phyloP scores from a whole-genome alignment of 1,140 invertebrate species.

The Drosophila littoralis region DNA sequence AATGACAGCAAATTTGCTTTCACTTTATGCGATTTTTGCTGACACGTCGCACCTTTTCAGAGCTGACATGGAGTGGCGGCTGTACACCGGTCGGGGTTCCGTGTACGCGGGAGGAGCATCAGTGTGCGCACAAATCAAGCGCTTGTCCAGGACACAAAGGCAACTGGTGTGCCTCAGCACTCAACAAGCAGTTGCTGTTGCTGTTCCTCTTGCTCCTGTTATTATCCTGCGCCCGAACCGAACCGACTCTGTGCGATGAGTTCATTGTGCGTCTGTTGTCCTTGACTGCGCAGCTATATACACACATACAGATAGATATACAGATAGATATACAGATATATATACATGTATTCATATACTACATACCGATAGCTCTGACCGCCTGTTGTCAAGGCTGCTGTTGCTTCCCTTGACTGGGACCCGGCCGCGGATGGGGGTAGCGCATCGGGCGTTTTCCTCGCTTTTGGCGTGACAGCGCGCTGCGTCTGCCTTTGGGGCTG shows the following conservation, averaged over 20 bases:
- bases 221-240: slow-evolving; percentile 19
- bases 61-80: slow-evolving; percentile 9
- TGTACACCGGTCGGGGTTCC: too few relatives aligned
- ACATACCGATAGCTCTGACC: not conserved
- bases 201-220: slow-evolving; percentile 21
- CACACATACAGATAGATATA: not conserved
- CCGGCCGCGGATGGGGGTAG: not conserved
- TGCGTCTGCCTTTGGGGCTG: slow-evolving; percentile 34
- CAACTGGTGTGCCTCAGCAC: slow-evolving; percentile 30
- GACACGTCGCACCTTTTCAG: slow-evolving; percentile 51
- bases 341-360: not conserved
- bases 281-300: slow-evolving; percentile 29
- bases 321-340: not conserved
- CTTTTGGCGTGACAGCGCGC: slow-evolving; percentile 30
- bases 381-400: slow-evolving; percentile 33
- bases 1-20: slow-evolving; percentile 46
- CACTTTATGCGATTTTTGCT: slow-evolving; percentile 54
- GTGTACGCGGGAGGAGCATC: not conserved
- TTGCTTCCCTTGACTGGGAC: slow-evolving; percentile 10
- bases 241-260: slow-evolving; percentile 27
- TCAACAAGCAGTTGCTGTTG: slow-evolving; percentile 16
- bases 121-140: slow-evolving; percentile 6
- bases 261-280: slow-evolving; percentile 54
- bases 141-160: slow-evolving; percentile 23
- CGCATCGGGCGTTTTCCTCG: not conserved